Base-by-base conservation (phyloP, 1,140 invertebrate species). In the Scaptomyza hsui region DNA sequence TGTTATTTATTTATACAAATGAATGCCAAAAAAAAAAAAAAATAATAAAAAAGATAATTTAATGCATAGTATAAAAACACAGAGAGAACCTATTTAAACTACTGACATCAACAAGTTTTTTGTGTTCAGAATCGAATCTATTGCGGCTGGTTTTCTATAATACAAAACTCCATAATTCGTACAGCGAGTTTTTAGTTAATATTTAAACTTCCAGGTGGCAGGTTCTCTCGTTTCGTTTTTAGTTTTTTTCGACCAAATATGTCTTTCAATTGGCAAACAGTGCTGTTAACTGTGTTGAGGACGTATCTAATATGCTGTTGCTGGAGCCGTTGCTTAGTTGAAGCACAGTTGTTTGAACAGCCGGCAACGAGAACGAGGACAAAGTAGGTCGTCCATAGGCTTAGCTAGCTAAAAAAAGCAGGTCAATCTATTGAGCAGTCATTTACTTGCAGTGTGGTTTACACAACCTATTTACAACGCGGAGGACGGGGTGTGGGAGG, bases 321-420 rank as follows among this genome's bases (percentile, higher is more conserved):
- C 13, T 65, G 19, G 18, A 24, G 26, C 12, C 18, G 26, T 16
- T 12, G 26, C 21, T 12, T 29, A 55, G 57, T 37, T 12, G 60
- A 37, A 15, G 64, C 62, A 13, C 79, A 86, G 62, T 45, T 81
- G 59, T 85, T 86, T 71, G 73, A 57, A 81, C 81, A 83, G 76
- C 80, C 81, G 60, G 71, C 52, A 35, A 26, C 13, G 45, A 12
- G 55, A 59, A 18, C 35, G 24, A 41, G 42, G 57, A 63, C 70
- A 77, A 80, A 85, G 80, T 85, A 86, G 80, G 80, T 85, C 76
- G 47, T 29, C 45, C 35, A 42, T 71, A 44, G 52, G 45, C 47
- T 26, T 61, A 44, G 13, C 35, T 24, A 21, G 4, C 1, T 7
- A 15, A 39, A 15, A 39, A 18, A 39, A 59, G 56, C 44, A 18